A percentile compares a stretch with the other conserved stretches of the same genome.
Conservation (phyloP, 2,113 vertebrate genomes). For the Aythya baeri region DNA sequence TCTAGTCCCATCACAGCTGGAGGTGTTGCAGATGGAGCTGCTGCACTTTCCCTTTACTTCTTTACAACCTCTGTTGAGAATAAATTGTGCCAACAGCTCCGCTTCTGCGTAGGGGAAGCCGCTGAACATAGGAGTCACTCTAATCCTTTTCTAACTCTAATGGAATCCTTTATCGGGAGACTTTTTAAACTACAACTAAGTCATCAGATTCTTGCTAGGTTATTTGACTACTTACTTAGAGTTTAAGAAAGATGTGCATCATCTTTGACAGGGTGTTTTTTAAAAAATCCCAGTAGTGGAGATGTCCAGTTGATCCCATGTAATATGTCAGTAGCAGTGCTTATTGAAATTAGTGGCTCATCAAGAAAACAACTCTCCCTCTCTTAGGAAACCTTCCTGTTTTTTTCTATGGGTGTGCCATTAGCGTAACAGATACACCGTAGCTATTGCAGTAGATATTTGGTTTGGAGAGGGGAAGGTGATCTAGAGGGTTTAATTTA, state of each 20-base stretch:
- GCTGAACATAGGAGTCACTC: not conserved
- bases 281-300: not conserved
- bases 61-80: not conserved
- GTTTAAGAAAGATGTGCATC: not conserved
- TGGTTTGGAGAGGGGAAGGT: not conserved
- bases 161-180: not conserved
- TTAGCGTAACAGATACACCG: not conserved
- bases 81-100: not conserved
- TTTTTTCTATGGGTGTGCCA: not conserved
- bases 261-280: not conserved
- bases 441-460: fast-evolving
- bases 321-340: not conserved
- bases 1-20: not conserved
- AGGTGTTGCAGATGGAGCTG: not conserved
- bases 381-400: not conserved
- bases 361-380: not conserved
- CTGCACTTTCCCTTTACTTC: not conserved
- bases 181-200: not conserved
- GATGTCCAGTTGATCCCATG: not conserved
- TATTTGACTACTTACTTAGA: not conserved
- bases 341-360: not conserved
- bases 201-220: not conserved
- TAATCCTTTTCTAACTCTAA: not conserved
- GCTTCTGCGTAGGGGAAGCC: not conserved
- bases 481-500: not conserved